phyloP scores from a whole-genome alignment of 1,140 invertebrate genomes.

The Leucophenga varia region DNA sequence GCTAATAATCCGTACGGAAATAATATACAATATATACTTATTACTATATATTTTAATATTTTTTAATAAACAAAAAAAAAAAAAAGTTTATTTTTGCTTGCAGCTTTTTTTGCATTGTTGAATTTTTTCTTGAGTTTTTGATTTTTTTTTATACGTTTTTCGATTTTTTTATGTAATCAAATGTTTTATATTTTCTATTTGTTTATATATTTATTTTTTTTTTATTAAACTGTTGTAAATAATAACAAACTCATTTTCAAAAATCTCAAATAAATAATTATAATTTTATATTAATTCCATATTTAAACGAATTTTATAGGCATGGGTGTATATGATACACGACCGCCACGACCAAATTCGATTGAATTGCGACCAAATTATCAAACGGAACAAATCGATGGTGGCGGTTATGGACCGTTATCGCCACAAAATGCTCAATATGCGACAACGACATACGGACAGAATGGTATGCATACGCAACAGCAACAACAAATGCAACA shows the following conservation, averaged over 20 bases:
- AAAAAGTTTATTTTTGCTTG: neutral
- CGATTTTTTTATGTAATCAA: slow-evolving; percentile 2
- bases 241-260: too few species aligned
- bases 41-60: too few species aligned
- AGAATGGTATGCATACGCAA: slow-evolving; percentile 41
- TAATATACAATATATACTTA: neutral
- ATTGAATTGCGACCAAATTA: slow-evolving; percentile 73
- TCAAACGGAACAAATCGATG: slow-evolving; percentile 62
- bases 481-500: slow-evolving; percentile 20
- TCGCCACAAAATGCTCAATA: slow-evolving; percentile 44
- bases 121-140: slow-evolving; percentile 14
- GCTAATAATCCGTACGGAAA: neutral
- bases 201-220: neutral
- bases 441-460: slow-evolving; percentile 33
- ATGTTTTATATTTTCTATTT: neutral
- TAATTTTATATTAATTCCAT: slow-evolving; percentile 11
- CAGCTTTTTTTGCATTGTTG: neutral
- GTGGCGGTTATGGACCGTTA: slow-evolving; percentile 51
- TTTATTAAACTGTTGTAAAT: too few species aligned
- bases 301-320: slow-evolving; percentile 33
- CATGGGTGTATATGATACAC: slow-evolving; percentile 54
- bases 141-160: slow-evolving; percentile 16
- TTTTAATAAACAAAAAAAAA: too few species aligned
- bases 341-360: slow-evolving; percentile 73
- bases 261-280: slow-evolving; percentile 1